Base-by-base conservation (phyloP, 1,140 invertebrate species). In the Thaumetopoea pityocampa region DNA sequence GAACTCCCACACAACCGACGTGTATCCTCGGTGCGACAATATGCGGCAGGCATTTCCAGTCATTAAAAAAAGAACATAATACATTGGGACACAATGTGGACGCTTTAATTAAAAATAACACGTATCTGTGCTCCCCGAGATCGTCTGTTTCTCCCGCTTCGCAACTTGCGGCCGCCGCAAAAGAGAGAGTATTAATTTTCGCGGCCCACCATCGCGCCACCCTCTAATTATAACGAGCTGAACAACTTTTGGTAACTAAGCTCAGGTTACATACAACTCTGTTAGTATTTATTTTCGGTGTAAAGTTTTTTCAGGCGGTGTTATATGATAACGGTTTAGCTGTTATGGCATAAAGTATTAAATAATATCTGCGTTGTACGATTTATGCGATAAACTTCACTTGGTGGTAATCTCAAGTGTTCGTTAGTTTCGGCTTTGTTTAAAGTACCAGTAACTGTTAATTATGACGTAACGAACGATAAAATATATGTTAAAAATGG, bases 131-230 rank as follows among this genome's bases (percentile, higher is more conserved):
- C 17, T 17, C 10, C 16, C 11, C 14, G 16, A 37, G 11, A 15
- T 27, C 5, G 34, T 9, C 18, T 9, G 17, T 6, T 5, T 6
- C 9, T 17, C 15, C 4, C 2, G 24, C 42, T n/a, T n/a, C 43
- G 33, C 29, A 51, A 42, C 56, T 49, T 43, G 24, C 47, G 26
- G 47, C 61, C 51, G 37, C 59, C 18, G 7, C 48, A 45, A 45
- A 45, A 71, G 51, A 60, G 49, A 44, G 55, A 52, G 61, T 68
- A 69, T 73, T 73, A 71, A 79, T 79, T 77, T 70, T 59, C 64
- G 29, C 45, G 51, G 55, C 54, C 49, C 51, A n/a, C n/a, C n/a
- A n/a, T n/a, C n/a, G n/a, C n/a, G 43, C 40, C 51, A 27, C 44
- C 50, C 61, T 63, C 62, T 67, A 76, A 72, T 76, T 70, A 71